A percentile compares a stretch with the other conserved stretches of the same genome.
Evolutionary conservation across 2,797 vertebrate genomes (phyloP).

Genomic region (Crocidura indochinensis): DNA sequence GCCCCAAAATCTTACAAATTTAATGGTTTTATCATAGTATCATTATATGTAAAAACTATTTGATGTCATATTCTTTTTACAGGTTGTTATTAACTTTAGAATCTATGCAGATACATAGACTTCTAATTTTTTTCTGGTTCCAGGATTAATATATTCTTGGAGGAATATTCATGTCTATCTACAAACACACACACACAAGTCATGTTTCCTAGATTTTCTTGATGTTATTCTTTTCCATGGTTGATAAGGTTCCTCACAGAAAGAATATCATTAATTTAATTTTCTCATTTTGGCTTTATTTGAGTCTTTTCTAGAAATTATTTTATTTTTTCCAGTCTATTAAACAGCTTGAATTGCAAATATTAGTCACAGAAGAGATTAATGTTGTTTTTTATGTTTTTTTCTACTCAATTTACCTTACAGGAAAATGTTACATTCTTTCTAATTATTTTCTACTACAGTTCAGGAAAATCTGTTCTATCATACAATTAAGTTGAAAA

Average conservation of each 20-base stretch:
- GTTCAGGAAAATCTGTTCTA: conserved; percentile 62
- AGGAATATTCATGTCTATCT: background rate
- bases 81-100: conserved; percentile 10
- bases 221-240: conserved; percentile 66
- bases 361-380: conserved; percentile 43
- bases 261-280: conserved; percentile 69
- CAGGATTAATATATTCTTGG: background rate
- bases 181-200: background rate
- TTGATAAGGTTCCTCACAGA: conserved; percentile 31
- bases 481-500: conserved; percentile 50
- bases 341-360: conserved; percentile 46
- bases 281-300: conserved; percentile 75
- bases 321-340: conserved; percentile 65
- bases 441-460: conserved; percentile 64
- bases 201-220: conserved; percentile 30
- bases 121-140: conserved; percentile 32
- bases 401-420: conserved; percentile 29
- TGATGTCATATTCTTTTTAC: conserved; percentile 33
- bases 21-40: conserved; percentile 35
- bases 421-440: conserved; percentile 38
- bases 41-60: background rate
- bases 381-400: conserved; percentile 48
- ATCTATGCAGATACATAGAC: background rate
- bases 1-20: conserved; percentile 8
- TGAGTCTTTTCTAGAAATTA: conserved; percentile 30